Percentiles rank a stretch among this genome's conserved stretches.
phyloP scores from a whole-genome alignment of 1,140 invertebrate species.

The Teleopsis dalmanni region DNA sequence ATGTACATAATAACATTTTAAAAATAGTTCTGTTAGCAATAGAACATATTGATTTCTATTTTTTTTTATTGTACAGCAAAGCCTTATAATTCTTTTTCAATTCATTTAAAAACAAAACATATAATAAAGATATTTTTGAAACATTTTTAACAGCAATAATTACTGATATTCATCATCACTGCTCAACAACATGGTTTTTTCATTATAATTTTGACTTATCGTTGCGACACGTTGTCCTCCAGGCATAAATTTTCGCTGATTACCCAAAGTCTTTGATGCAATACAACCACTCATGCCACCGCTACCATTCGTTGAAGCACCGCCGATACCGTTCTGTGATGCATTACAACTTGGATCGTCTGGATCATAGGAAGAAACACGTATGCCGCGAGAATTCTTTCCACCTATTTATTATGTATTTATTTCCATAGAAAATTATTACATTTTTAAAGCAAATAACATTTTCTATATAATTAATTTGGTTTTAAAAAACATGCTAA shows the following conservation, averaged over 20 bases:
- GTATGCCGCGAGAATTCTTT: slow-evolving; percentile 57
- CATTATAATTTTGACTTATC: slow-evolving; percentile 80
- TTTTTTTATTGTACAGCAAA: background rate
- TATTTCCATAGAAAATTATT: too few species aligned
- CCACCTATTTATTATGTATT: slow-evolving; percentile 45
- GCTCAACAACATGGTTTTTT: slow-evolving; percentile 92
- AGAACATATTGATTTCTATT: too few species aligned
- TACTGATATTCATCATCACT: slow-evolving; percentile 96
- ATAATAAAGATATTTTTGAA: background rate
- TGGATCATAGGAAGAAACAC: slow-evolving; percentile 59
- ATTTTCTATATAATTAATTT: too few species aligned
- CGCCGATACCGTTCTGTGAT: slow-evolving; percentile 37
- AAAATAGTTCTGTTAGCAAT: too few species aligned
- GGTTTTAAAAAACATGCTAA: background rate
- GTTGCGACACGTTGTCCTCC: slow-evolving; percentile 63
- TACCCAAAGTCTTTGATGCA: slow-evolving; percentile 43
- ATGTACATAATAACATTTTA: too few species aligned
- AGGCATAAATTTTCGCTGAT: slow-evolving; percentile 46
- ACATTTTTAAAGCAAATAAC: too few species aligned
- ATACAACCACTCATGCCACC: slow-evolving; percentile 18
- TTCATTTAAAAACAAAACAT: background rate
- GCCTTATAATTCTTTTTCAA: background rate
- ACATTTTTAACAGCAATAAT: too few species aligned
- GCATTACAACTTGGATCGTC: slow-evolving; percentile 50
- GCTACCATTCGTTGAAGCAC: slow-evolving; percentile 24